Conservation (phyloP, 1,140 invertebrate genomes). For the Pomacea maculata region DNA sequence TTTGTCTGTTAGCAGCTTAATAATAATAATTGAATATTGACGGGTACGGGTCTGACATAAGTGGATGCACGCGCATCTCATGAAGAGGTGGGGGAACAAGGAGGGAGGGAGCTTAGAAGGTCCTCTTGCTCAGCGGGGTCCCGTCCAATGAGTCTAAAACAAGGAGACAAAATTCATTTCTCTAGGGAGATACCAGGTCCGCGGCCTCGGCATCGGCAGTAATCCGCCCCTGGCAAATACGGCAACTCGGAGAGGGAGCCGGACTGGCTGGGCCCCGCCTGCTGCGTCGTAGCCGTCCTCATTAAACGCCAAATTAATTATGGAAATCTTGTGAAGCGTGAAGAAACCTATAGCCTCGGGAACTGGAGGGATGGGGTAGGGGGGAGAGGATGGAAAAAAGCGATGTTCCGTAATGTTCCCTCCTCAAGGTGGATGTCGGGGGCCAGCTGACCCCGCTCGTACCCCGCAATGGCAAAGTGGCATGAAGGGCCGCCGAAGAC, state of each 20-base stretch:
- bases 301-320: conserved; percentile 21
- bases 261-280: not conserved
- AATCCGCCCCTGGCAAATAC: conserved; percentile 14
- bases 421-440: not conserved
- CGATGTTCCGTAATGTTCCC: conserved; percentile 8
- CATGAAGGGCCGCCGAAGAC: no score
- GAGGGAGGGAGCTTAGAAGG: no score
- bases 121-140: not conserved
- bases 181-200: not conserved
- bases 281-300: not conserved
- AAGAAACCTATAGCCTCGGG: conserved; percentile 1
- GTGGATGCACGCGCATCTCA: no score
- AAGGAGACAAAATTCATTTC: conserved; percentile 1
- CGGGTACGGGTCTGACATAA: no score
- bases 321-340: conserved; percentile 19
- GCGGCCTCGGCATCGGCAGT: not conserved
- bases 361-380: not conserved
- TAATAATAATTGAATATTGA: no score
- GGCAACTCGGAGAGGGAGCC: not conserved
- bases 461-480: not conserved
- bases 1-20: no score
- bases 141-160: conserved; percentile 2
- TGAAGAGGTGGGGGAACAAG: no score
- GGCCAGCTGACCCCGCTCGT: conserved; percentile 2
- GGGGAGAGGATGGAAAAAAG: no score